These are phyloP conservation scores for Daphoenositta chrysoptera DNA, from an alignment of 2,113 vertebrate species.

Conservation along the genomic window DNA sequence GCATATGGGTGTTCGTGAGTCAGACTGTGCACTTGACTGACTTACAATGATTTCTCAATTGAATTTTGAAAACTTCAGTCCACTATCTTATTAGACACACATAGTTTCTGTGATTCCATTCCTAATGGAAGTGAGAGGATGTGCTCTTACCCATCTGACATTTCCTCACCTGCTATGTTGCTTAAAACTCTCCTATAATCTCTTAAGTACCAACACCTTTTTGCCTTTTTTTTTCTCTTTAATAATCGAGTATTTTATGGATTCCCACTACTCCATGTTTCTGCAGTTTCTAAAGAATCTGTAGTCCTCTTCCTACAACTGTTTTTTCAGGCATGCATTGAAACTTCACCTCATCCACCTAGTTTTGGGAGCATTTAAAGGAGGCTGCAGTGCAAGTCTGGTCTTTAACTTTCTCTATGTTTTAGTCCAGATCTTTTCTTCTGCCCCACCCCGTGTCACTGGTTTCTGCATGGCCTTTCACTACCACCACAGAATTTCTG, in stretches of 20 bases:
- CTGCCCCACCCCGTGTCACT: not conserved
- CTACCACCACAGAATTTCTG: not conserved
- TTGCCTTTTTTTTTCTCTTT: not conserved
- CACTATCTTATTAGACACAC: not conserved
- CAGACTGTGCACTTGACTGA: not conserved
- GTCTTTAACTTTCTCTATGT: not conserved
- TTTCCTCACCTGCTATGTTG: not conserved
- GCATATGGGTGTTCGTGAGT: not conserved
- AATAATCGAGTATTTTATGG: not conserved
- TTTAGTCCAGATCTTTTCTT: not conserved
- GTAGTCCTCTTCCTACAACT: not conserved
- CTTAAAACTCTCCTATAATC: not conserved
- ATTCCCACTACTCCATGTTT: not conserved
- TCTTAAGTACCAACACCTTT: not conserved
- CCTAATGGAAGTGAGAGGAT: not conserved
- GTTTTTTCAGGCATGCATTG: not conserved
- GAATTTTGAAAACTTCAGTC: not conserved
- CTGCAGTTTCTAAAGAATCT: not conserved
- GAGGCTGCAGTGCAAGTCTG: not conserved
- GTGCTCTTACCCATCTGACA: not conserved
- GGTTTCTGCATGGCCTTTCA: not conserved
- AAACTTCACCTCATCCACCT: not conserved
- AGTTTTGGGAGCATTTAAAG: not conserved
- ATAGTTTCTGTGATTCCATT: not conserved
- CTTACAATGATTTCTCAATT: not conserved